Conservation (phyloP, 2,113 vertebrate genomes). For the Ophthalmolycus amberensis region DNA sequence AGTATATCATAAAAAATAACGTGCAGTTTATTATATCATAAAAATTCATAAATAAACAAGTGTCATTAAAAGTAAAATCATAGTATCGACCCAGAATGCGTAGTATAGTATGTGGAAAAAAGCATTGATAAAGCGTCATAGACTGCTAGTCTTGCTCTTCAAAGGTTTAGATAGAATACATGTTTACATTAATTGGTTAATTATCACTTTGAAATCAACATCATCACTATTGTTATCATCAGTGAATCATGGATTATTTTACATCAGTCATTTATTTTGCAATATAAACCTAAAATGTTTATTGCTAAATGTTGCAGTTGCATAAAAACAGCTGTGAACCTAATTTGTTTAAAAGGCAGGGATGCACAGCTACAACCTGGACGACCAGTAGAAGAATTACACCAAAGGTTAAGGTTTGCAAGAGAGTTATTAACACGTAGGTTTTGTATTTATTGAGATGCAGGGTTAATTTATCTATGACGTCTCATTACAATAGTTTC, state of each 20-base stretch:
- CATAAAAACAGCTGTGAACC: not conserved
- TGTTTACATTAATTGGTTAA: not conserved
- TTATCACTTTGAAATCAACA: not conserved
- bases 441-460: not conserved
- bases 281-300: not conserved
- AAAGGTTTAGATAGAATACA: not conserved
- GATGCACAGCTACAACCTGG: not conserved
- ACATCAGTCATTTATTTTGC: not conserved
- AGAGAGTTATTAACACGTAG: not conserved
- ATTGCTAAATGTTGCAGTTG: not conserved
- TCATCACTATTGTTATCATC: not conserved
- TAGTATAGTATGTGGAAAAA: too few species aligned
- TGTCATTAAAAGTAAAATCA: too few species aligned
- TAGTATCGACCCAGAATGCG: too few species aligned
- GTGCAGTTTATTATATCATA: too few species aligned
- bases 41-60: too few species aligned
- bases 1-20: too few species aligned
- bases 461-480: constrained; percentile 19
- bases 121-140: not conserved
- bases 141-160: not conserved
- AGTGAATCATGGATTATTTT: not conserved
- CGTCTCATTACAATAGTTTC: constrained; percentile 60
- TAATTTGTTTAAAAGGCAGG: not conserved
- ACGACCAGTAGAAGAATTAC: not conserved
- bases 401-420: not conserved